Evolutionary conservation across 2,797 vertebrate genomes (phyloP), one percentile per base, ranked within the genome.

Genomic region (Acanthurus leucopareius): DNA sequence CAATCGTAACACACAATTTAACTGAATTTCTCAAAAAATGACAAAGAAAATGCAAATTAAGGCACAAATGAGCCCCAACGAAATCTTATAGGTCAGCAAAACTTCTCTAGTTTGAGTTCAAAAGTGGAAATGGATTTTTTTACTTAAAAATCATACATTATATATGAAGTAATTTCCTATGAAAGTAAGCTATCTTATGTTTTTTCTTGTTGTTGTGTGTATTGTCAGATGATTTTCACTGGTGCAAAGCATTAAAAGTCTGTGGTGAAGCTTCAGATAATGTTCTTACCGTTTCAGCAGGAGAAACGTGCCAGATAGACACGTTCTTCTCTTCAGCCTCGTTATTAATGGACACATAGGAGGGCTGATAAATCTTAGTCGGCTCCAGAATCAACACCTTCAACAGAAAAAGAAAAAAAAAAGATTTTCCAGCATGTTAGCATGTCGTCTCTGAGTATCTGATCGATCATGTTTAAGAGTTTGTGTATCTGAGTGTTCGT

Each of bases 331-430:
- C 98, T 19, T 99, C 98, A 0, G 96, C 97, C 89, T 97, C 98
- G 1, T 88, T 98, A 93, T 98, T 99, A 69, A 99, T 96, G 75
- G 97, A 98, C 76, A 99, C 95, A 10, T 98, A 99, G 0, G 97
- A 97, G 14, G 98, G 98, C 86, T 98, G 97, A 85, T 98, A 99
- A 60, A 98, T 77, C 89, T 97, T 97, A 48, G 96, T 97, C 0
- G 97, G 97, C 75, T 99, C 97, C 86, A 99, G 95, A 84, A 99
- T 96, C 89, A 99, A 90, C 84, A 99, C 97, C 98, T 99, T 87
- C 10, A 16, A 16, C 35, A 52, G 1, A 35, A 3, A 19, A 17
- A 16, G 75, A 42, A 35, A 48, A 54, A 42, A 42, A 10, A 66
- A 5, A 17, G 10, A 53, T n/a, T 2, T 3, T 44, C 13, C 17